phyloP scores from a whole-genome alignment of 92 coral and sea anemone genomes.

The Epizoanthus stellaris region DNA sequence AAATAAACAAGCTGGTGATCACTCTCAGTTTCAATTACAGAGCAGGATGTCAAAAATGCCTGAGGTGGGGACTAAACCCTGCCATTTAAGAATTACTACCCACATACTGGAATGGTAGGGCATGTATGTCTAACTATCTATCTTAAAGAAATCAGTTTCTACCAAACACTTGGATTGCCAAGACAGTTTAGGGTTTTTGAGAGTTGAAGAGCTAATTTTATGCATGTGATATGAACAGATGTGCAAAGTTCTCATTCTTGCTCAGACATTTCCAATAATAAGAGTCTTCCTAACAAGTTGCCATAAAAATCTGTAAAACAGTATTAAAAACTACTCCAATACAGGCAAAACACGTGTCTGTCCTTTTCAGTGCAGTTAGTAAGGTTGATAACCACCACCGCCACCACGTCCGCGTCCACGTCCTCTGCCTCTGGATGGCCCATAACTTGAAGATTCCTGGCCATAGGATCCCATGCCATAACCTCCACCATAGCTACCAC shows the following conservation, averaged over 20 bases:
- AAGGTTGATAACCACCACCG: slow-evolving; percentile 37
- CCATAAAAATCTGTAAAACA: background rate
- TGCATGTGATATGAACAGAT: background rate
- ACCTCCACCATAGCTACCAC: slow-evolving; percentile 24
- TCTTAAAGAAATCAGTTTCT: too few relatives aligned
- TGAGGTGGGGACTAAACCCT: background rate
- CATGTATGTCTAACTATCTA: too few relatives aligned
- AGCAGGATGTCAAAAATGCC: background rate
- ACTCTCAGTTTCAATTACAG: background rate
- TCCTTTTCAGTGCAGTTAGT: background rate
- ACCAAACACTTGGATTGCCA: background rate
- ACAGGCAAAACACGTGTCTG: background rate
- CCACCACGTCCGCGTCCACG: slow-evolving; percentile 28
- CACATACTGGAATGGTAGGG: too few relatives aligned
- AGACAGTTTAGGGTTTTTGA: background rate
- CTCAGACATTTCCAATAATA: background rate
- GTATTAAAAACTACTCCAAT: slow-evolving; percentile 13
- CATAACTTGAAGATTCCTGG: slow-evolving; percentile 58
- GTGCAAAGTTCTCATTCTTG: background rate
- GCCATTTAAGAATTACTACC: too few relatives aligned
- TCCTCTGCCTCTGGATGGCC: slow-evolving; percentile 51
- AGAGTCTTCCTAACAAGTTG: background rate
- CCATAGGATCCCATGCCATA: slow-evolving; percentile 58
- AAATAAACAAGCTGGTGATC: background rate
- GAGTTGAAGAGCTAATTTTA: background rate